Conservation (phyloP, 2,888 invertebrate genomes). For the Petrolisthes cinctipes region DNA sequence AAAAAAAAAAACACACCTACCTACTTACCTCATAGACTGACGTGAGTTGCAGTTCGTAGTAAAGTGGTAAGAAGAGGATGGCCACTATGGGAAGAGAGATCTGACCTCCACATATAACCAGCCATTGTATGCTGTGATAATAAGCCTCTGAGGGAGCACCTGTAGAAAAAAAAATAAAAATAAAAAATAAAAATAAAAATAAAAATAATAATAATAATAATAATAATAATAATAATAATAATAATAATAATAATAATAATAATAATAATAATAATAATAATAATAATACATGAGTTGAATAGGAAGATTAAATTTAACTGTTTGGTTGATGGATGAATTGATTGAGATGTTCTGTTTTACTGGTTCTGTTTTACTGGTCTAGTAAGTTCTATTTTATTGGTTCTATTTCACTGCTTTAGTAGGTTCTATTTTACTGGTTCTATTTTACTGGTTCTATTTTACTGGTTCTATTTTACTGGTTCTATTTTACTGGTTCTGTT, state of each 20-base stretch:
- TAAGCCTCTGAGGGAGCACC: slow-evolving; percentile 69
- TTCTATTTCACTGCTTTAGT: too few species aligned
- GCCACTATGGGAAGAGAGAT: slow-evolving; percentile 41
- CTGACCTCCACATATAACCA: slow-evolving; percentile 67
- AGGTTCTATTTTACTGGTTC: too few species aligned
- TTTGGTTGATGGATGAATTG: too few species aligned
- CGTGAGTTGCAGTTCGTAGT: slow-evolving; percentile 68
- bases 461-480: too few species aligned
- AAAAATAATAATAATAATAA: too few species aligned
- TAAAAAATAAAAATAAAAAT: too few species aligned
- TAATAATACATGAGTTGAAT: not conserved
- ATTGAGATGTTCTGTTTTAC: too few species aligned
- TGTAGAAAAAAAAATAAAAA: slow-evolving; percentile 67
- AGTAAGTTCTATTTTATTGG: too few species aligned
- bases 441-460: too few species aligned
- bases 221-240: not conserved
- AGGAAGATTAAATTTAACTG: too few species aligned
- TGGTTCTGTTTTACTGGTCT: too few species aligned
- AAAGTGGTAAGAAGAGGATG: slow-evolving; percentile 67
- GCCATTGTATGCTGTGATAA: slow-evolving; percentile 67
- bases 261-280: not conserved
- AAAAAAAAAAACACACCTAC: not conserved
- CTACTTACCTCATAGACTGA: slow-evolving; percentile 68
- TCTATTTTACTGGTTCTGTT: too few species aligned
- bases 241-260: not conserved